Conservation (phyloP, 2,113 vertebrate species). For the Menidia beryllina region DNA sequence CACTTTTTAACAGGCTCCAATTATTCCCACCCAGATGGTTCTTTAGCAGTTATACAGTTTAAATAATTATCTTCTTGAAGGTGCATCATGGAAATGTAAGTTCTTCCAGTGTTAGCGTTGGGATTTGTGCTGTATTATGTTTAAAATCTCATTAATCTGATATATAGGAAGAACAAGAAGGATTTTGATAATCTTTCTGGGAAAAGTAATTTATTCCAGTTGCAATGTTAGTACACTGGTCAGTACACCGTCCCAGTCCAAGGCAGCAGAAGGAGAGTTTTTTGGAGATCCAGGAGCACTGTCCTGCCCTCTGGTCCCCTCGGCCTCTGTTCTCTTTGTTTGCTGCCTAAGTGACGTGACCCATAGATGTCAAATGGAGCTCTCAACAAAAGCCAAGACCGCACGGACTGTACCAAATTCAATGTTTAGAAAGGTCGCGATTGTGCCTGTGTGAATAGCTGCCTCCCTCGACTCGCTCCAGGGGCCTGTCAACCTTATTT, state of each 20-base stretch:
- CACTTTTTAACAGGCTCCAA: slow-evolving; percentile 11
- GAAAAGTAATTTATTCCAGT: background rate
- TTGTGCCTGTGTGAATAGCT: slow-evolving; percentile 69
- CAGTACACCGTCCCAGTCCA: background rate
- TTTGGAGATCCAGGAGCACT: slow-evolving; percentile 44
- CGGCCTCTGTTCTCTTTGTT: slow-evolving; percentile 45
- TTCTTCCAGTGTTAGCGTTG: background rate
- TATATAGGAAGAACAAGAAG: background rate
- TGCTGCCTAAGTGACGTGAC: slow-evolving; percentile 14
- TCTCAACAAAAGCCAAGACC: slow-evolving; percentile 64
- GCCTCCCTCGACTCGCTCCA: slow-evolving; percentile 39
- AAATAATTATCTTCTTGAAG: slow-evolving; percentile 9
- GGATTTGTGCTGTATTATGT: background rate
- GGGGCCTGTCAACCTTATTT: slow-evolving; percentile 65
- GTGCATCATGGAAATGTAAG: background rate
- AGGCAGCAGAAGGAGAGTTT: slow-evolving; percentile 35
- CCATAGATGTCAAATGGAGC: slow-evolving; percentile 59
- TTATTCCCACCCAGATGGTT: slow-evolving; percentile 28
- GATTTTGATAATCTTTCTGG: background rate
- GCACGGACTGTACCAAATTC: slow-evolving; percentile 48
- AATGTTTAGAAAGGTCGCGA: slow-evolving; percentile 71
- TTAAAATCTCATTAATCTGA: background rate
- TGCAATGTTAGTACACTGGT: background rate
- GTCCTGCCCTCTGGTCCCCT: slow-evolving; percentile 36
- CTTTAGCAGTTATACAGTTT: slow-evolving; percentile 18